phyloP scores from a whole-genome alignment of 2,113 vertebrate genomes.

The Miniopterus natalensis region DNA sequence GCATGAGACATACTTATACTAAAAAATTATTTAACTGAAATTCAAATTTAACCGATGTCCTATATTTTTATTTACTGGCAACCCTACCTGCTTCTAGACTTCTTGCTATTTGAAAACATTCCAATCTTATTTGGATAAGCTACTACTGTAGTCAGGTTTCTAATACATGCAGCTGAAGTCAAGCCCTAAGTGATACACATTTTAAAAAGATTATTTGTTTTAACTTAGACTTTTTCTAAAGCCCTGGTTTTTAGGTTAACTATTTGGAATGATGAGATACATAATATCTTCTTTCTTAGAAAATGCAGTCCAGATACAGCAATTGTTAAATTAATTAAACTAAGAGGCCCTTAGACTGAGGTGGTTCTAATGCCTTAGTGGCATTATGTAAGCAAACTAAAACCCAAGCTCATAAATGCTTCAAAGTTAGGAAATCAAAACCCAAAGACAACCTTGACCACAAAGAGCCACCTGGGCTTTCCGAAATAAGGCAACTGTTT shows the following conservation, averaged over 20 bases:
- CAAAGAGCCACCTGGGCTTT: background rate
- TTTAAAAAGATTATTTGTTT: background rate
- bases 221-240: background rate
- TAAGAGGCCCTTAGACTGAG: background rate
- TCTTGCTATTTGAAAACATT: constrained; percentile 31
- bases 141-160: background rate
- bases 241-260: constrained; percentile 37
- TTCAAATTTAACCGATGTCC: background rate
- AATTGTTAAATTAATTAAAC: background rate
- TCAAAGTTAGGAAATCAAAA: constrained; percentile 8
- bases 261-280: constrained; percentile 29
- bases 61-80: constrained; percentile 5
- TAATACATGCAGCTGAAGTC: background rate
- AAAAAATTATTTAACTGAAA: constrained; percentile 24
- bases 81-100: background rate
- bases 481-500: background rate
- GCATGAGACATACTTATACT: background rate
- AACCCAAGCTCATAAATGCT: background rate
- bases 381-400: background rate
- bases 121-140: constrained; percentile 11
- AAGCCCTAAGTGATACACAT: background rate
- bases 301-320: constrained; percentile 8
- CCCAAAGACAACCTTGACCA: background rate
- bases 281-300: constrained; percentile 4
- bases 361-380: background rate